Evolutionary conservation across 2,113 vertebrate genomes (phyloP).

Genomic region (Zapus hudsonius): DNA sequence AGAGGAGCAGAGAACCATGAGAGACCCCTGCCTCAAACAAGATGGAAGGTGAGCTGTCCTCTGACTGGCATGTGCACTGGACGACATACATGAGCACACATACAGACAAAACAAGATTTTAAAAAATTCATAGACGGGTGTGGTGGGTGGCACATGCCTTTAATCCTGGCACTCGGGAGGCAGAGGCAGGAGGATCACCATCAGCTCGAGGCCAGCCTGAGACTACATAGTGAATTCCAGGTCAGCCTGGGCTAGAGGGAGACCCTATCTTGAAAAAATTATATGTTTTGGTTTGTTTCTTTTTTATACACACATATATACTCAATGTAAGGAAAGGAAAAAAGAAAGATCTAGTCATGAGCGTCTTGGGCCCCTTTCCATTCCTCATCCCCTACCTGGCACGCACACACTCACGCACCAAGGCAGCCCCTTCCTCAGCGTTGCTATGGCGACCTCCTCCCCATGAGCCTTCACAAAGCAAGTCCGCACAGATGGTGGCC

Average conservation of each 20-base stretch:
- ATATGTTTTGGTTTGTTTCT: too few species aligned
- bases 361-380: not conserved
- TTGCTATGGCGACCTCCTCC: constrained; percentile 53
- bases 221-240: too few species aligned
- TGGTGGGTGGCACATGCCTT: not conserved
- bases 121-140: too few species aligned
- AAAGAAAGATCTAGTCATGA: not conserved
- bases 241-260: too few species aligned
- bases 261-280: too few species aligned
- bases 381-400: not conserved
- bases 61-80: too few species aligned
- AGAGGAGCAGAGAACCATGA: too few species aligned
- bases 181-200: not conserved
- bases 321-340: constrained; percentile 34
- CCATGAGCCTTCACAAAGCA: constrained; percentile 23
- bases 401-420: not conserved
- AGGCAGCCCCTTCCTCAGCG: constrained; percentile 46
- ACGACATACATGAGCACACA: too few species aligned
- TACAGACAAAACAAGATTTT: not conserved
- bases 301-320: not conserved
- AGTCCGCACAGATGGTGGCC: constrained; percentile 76
- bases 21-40: too few species aligned
- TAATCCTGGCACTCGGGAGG: not conserved
- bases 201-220: too few species aligned
- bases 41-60: too few species aligned